Percentiles rank a stretch among this genome's conserved stretches.
phyloP scores from a whole-genome alignment of 1,140 invertebrate genomes.

The Sinonovacula constricta region DNA sequence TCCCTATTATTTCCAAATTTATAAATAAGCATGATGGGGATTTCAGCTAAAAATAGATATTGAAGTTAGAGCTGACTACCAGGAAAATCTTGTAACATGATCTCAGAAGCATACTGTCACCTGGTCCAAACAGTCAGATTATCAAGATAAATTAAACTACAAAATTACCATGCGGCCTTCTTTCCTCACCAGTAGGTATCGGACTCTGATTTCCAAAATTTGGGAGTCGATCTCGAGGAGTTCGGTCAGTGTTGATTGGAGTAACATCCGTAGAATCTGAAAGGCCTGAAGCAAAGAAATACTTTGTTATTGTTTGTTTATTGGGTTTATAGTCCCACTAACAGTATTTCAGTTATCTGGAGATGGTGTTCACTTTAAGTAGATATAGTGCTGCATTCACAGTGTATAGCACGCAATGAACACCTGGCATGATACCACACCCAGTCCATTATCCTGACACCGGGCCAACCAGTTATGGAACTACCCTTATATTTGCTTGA shows the following conservation, averaged over 20 bases:
- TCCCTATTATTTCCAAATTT: too few relatives aligned
- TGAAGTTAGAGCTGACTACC: too few relatives aligned
- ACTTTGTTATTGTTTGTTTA: not conserved
- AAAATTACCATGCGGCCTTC: slow-evolving; percentile 41
- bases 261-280: slow-evolving; percentile 48
- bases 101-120: too few relatives aligned
- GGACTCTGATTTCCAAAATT: slow-evolving; percentile 62
- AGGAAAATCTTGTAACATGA: too few relatives aligned
- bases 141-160: too few relatives aligned
- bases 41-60: too few relatives aligned
- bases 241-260: slow-evolving; percentile 27
- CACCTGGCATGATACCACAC: not conserved
- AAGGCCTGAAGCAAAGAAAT: slow-evolving; percentile 10
- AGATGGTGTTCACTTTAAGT: not conserved
- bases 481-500: not conserved
- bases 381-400: not conserved
- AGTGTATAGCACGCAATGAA: not conserved
- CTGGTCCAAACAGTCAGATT: too few relatives aligned
- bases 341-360: not conserved
- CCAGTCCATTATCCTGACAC: not conserved
- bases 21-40: too few relatives aligned
- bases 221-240: slow-evolving; percentile 20
- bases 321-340: not conserved
- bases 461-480: not conserved
- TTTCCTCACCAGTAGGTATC: slow-evolving; percentile 39